Evolutionary conservation across 2,113 vertebrate species (phyloP).

Genomic region (Hemiscyllium ocellatum): DNA sequence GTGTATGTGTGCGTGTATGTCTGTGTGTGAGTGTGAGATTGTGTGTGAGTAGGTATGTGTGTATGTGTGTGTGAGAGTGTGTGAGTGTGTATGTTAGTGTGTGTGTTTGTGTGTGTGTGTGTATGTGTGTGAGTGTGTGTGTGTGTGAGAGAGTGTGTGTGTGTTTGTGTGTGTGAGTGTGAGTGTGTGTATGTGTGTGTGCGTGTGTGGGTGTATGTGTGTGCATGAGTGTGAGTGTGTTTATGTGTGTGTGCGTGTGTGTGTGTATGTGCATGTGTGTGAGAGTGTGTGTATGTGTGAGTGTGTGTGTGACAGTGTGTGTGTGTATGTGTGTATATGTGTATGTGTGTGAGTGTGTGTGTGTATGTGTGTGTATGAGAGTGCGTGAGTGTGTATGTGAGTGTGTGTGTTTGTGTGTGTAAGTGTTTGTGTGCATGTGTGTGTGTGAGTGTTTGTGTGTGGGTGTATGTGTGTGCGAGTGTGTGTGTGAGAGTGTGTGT

Average conservation of each 20-base stretch:
- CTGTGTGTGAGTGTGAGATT: too few relatives aligned
- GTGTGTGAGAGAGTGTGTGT: too few relatives aligned
- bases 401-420: too few relatives aligned
- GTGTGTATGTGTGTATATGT: not conserved
- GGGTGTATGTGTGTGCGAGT: too few relatives aligned
- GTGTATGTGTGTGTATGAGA: not conserved
- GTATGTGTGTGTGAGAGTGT: too few relatives aligned
- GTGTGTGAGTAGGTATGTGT: too few relatives aligned
- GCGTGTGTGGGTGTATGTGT: not conserved
- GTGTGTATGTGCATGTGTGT: not conserved
- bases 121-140: not conserved
- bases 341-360: not conserved
- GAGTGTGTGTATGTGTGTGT: not conserved
- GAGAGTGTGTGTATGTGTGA: not conserved
- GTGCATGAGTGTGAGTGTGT: too few relatives aligned
- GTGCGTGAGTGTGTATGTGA: not conserved
- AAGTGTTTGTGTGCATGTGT: too few relatives aligned
- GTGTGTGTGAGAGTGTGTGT: too few relatives aligned
- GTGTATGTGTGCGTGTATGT: too few relatives aligned
- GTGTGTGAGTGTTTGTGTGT: too few relatives aligned
- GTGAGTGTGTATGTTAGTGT: too few relatives aligned
- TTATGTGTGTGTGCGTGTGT: not conserved
- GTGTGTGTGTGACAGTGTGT: not conserved
- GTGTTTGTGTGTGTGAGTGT: not conserved
- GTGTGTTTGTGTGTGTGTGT: not conserved